Evolutionary conservation across 2,797 vertebrate genomes (phyloP).

Genomic region (Salmo trutta): DNA sequence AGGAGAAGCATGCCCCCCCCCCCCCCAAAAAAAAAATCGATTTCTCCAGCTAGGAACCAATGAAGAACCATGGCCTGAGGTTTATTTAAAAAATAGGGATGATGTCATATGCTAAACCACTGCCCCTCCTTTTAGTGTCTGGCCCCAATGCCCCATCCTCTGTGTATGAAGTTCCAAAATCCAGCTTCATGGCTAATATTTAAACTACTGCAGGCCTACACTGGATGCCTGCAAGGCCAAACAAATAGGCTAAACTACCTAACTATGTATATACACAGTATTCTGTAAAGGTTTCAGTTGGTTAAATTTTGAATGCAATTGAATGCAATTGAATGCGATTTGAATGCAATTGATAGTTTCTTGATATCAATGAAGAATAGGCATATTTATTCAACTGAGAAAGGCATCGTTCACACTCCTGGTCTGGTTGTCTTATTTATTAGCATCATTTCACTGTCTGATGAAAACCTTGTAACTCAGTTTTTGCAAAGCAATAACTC

Average conservation of each 20-base stretch:
- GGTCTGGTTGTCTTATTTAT: background rate
- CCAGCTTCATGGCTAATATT: background rate
- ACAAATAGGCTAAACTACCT: too few species aligned
- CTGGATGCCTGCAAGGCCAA: background rate
- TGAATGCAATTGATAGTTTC: background rate
- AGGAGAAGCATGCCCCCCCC: conserved; percentile 27
- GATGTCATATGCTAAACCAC: conserved; percentile 61
- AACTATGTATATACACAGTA: too few species aligned
- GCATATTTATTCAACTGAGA: background rate
- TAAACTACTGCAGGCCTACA: background rate
- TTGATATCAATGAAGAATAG: background rate
- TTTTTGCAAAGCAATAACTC: too few species aligned
- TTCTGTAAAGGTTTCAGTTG: too few species aligned
- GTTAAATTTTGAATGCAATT: too few species aligned
- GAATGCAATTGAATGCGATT: too few species aligned
- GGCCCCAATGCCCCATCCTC: background rate
- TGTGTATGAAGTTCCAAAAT: conserved; percentile 4
- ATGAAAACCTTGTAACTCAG: too few species aligned
- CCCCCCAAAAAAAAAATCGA: conserved; percentile 13
- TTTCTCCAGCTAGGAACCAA: conserved; percentile 51
- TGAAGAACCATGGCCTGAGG: conserved; percentile 46
- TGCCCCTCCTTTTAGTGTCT: conserved; percentile 32
- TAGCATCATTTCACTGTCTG: background rate
- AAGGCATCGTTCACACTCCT: background rate
- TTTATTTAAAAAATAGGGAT: conserved; percentile 58